Evolutionary conservation across 53 echinoderm and acorn worm species (phyloP).

Genomic region (Temnopleurus reevesii): DNA sequence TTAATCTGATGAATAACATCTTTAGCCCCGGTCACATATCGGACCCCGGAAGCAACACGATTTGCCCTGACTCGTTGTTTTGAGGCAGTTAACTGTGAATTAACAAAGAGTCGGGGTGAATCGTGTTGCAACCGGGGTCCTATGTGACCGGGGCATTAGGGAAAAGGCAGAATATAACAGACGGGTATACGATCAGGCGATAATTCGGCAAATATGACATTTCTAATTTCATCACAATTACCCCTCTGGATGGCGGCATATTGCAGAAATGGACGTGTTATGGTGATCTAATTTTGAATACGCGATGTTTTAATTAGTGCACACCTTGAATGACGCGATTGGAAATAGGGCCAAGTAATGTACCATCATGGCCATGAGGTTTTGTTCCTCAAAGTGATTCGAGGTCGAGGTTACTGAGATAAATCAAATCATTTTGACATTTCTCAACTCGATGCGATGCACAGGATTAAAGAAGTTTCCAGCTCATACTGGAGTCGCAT

Average conservation of each 20-base stretch:
- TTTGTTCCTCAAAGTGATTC: neutral
- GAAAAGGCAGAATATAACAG: no score
- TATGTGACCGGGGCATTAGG: no score
- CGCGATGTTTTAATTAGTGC: constrained; percentile 3
- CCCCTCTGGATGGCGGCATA: neutral
- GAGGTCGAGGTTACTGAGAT: neutral
- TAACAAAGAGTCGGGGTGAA: no score
- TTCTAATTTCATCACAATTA: constrained; percentile 5
- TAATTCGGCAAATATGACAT: neutral
- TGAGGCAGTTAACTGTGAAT: no score
- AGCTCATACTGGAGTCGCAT: no score
- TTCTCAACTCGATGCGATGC: no score
- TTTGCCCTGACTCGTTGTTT: no score
- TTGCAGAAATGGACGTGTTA: neutral
- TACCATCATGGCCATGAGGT: neutral
- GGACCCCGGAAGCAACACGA: no score
- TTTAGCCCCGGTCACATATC: no score
- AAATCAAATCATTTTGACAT: no score
- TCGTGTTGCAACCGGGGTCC: no score
- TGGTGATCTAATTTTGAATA: neutral
- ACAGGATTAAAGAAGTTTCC: no score
- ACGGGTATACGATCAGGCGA: neutral
- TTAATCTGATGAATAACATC: neutral
- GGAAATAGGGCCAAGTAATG: constrained; percentile 19
- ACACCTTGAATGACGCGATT: neutral